phyloP scores from a whole-genome alignment of 35 echinoderm and acorn worm genomes.

The Lytechinus pictus region DNA sequence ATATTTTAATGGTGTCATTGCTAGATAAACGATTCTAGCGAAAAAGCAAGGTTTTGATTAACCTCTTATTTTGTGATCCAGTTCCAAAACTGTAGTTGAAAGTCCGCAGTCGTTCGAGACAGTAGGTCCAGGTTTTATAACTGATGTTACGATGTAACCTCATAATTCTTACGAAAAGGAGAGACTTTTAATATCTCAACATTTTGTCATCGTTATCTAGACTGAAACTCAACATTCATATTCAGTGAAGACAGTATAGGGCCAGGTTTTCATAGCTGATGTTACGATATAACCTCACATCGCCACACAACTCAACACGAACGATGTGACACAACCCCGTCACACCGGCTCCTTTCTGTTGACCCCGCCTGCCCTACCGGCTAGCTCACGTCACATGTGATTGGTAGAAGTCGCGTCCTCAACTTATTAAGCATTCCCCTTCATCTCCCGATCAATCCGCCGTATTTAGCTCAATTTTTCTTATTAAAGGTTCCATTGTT shows the following conservation, averaged over 20 bases:
- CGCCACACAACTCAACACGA: conserved; percentile 6
- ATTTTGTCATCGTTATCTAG: background rate
- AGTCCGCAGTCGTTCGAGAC: too few relatives aligned
- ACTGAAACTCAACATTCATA: background rate
- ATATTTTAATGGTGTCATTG: too few relatives aligned
- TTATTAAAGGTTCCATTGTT: conserved; percentile 40
- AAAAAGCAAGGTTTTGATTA: too few relatives aligned
- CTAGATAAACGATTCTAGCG: too few relatives aligned
- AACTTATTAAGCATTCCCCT: conserved; percentile 23
- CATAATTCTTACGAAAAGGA: too few relatives aligned
- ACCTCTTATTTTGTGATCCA: too few relatives aligned
- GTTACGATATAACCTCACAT: background rate
- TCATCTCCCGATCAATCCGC: conserved; percentile 25
- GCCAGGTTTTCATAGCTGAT: background rate
- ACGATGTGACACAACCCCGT: background rate
- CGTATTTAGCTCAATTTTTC: background rate
- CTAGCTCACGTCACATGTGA: conserved; percentile 48
- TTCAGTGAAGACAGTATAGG: background rate
- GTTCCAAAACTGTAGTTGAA: too few relatives aligned
- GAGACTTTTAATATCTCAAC: too few relatives aligned
- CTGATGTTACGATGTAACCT: too few relatives aligned
- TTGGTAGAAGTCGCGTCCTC: conserved; percentile 11
- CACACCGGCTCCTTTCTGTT: conserved; percentile 39
- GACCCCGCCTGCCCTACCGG: conserved; percentile 47
- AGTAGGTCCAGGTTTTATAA: too few relatives aligned